A percentile compares a stretch with the other conserved stretches of the same genome.
phyloP scores from a whole-genome alignment of 2,113 vertebrate genomes.

The Perccottus glenii region DNA sequence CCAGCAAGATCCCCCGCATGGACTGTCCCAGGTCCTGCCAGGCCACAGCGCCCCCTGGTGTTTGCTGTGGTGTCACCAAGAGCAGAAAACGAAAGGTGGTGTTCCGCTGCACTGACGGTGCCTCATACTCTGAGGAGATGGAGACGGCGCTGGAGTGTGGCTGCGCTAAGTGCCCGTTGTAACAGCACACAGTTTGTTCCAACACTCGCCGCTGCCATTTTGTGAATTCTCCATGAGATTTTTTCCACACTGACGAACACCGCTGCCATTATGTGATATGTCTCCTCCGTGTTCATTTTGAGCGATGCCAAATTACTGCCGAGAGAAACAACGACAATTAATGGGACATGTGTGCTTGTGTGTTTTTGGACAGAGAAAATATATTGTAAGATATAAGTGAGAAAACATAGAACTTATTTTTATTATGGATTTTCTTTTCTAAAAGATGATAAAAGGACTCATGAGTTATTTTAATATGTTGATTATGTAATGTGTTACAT shows the following conservation, averaged over 20 bases:
- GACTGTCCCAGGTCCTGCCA: constrained; percentile 86
- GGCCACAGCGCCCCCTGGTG: constrained; percentile 61
- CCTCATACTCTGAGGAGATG: constrained; percentile 92
- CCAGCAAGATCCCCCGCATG: constrained; percentile 85
- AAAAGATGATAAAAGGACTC: constrained; percentile 83
- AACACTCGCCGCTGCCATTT: constrained; percentile 57
- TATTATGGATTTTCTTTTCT: constrained; percentile 98
- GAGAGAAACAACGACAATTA: constrained; percentile 49
- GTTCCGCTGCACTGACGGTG: constrained; percentile 91
- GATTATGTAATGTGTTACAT: constrained; percentile 89
- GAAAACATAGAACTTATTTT: constrained; percentile 99
- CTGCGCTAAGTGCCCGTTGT: constrained; percentile 88
- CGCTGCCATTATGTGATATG: constrained; percentile 41
- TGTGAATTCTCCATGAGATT: constrained; percentile 55
- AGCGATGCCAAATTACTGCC: constrained; percentile 56
- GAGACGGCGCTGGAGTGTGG: constrained; percentile 91
- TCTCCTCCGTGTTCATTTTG: constrained; percentile 40
- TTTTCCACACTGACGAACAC: constrained; percentile 41
- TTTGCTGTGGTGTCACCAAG: constrained; percentile 90
- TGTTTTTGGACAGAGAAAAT: constrained; percentile 86
- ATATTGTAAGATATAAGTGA: constrained; percentile 99
- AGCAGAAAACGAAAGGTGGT: constrained; percentile 90
- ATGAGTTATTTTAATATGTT: constrained; percentile 76
- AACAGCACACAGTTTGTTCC: constrained; percentile 50
- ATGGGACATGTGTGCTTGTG: constrained; percentile 75